phyloP scores from a whole-genome alignment of 2,888 invertebrate species.

The Cheilosia grossa region DNA sequence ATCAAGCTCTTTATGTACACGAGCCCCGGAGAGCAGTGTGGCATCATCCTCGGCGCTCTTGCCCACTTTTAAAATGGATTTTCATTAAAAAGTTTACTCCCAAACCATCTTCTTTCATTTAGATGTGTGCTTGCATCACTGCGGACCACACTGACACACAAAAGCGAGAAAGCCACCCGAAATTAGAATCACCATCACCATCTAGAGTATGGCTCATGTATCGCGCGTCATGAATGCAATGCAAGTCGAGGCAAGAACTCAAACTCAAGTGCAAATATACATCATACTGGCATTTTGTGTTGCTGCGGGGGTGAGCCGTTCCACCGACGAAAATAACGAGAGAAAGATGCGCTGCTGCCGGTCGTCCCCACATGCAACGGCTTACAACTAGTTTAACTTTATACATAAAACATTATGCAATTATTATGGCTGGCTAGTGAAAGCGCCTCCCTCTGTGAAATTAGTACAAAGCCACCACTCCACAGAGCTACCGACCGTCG shows the following conservation, averaged over 20 bases:
- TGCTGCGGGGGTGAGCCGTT: not conserved
- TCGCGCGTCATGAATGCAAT: conserved; percentile 23
- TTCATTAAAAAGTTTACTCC: conserved; percentile 73
- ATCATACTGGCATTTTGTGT: conserved; percentile 58
- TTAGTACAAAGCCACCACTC: conserved; percentile 52
- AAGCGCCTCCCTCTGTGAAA: conserved; percentile 53
- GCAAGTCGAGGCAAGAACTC: conserved; percentile 2
- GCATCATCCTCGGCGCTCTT: conserved; percentile 47
- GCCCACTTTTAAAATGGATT: conserved; percentile 59
- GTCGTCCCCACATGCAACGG: conserved; percentile 20
- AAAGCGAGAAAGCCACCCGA: conserved; percentile 40
- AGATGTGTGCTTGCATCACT: conserved; percentile 31
- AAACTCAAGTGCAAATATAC: conserved; percentile 40
- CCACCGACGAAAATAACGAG: conserved; percentile 7
- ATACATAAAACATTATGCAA: conserved; percentile 75
- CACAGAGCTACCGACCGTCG: not conserved
- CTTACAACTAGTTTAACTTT: conserved; percentile 70
- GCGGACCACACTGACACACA: conserved; percentile 10
- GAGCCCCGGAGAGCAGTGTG: conserved; percentile 36
- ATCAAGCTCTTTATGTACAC: conserved; percentile 51
- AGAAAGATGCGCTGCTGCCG: conserved; percentile 44
- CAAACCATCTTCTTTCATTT: conserved; percentile 59
- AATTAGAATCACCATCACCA: conserved; percentile 58
- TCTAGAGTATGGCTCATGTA: conserved; percentile 22
- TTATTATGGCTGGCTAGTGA: conserved; percentile 64